Base-by-base conservation (phyloP, 1,140 invertebrate species). In the Triops longicaudatus region DNA sequence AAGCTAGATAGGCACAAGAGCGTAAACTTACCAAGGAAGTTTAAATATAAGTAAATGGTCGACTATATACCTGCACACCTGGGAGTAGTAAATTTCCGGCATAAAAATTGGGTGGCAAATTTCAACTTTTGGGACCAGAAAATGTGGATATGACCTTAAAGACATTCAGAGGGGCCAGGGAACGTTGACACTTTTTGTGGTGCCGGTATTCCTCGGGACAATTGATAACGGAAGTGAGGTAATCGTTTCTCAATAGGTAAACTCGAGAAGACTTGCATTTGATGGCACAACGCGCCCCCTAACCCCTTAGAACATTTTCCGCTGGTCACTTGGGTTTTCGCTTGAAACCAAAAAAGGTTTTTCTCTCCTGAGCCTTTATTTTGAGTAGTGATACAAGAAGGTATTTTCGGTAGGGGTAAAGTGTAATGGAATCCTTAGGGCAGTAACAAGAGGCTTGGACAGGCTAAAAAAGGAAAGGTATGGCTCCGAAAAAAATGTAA, bases 51-150 rank as follows among this genome's bases (percentile, higher is more conserved):
- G 50, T 22, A 63, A 63, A 63, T 14, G 22, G 17, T 17, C 17
- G 50, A 22, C 50, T 63, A 6, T 63, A 63, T 63, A 63, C 50
- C 50, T 63, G 50, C 50, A 63, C 50, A 63, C 50, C 50, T 63
- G 50, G 50, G 22, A 63, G 50, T 63, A 63, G 10, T 63, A 63
- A 63, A 63, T 63, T 22, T 17, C 22, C 17, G 14, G 17, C 50
- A 6, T 63, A n/a, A 17, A 63, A 63, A 63, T 17, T 63, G 14
- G 50, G 50, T 63, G 50, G 50, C 50, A 63, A 63, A 63, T 37
- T 37, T 37, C 7, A 37, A 37, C 2, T 2, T 37, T 37, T 37
- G 2, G 2, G 31, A 37, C 31, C 2, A 37, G 31, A 37, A 37
- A 37, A 37, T 37, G 31, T 37, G 31, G 2, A 37, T 37, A 37